Evolutionary conservation across 2,113 vertebrate genomes (phyloP).

Genomic region (Oreochromis niloticus): DNA sequence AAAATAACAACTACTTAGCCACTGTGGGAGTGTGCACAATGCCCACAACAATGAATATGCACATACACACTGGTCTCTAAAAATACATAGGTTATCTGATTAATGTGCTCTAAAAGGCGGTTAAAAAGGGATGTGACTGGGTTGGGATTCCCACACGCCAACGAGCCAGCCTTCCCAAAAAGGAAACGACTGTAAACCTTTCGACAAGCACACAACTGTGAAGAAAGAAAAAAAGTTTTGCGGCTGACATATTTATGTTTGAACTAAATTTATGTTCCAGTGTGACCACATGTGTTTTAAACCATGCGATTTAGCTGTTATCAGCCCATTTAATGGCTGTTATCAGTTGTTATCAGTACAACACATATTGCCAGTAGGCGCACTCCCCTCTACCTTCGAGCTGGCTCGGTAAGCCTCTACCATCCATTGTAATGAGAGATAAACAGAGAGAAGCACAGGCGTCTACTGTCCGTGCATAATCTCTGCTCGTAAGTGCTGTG

Average conservation of each 20-base stretch:
- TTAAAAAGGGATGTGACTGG: neutral
- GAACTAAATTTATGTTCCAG: neutral
- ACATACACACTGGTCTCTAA: neutral
- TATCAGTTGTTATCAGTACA: neutral
- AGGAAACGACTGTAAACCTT: neutral
- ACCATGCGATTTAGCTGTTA: neutral
- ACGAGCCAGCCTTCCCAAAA: neutral
- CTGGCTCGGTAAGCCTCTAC: neutral
- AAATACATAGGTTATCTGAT: neutral
- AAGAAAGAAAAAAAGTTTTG: neutral
- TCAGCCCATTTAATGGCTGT: neutral
- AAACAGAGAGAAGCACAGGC: neutral
- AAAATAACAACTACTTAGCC: neutral
- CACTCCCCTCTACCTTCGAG: neutral
- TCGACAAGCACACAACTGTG: neutral
- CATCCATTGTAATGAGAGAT: neutral
- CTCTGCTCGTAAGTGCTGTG: neutral
- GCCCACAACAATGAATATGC: neutral
- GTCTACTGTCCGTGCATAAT: neutral
- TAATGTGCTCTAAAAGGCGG: neutral
- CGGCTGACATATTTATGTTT: neutral
- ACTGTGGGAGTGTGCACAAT: neutral
- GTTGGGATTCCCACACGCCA: neutral
- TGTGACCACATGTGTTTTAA: neutral
- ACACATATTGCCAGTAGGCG: neutral